Evolutionary conservation across 2,797 vertebrate species (phyloP), one percentile per base, ranked within the genome.

Genomic region (Telmatherina bonti): DNA sequence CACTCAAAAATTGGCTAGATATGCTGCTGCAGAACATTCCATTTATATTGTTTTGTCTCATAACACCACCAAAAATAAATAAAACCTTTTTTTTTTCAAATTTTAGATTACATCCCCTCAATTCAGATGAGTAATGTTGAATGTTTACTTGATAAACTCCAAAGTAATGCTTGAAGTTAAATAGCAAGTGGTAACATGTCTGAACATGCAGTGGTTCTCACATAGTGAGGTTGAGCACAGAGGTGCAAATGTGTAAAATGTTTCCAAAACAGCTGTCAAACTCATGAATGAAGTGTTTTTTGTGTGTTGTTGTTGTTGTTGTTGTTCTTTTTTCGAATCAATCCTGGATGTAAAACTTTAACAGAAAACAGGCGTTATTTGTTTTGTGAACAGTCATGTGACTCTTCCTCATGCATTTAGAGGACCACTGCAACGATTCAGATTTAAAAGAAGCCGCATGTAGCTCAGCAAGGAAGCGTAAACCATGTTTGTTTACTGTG

Each of bases 401-500:
- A 51, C 0, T 51, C 8, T 24, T 1, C 66, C 26, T 58, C 33
- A n/a, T 63, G 78, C 56, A 55, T 38, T 63, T 62, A 66, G 74
- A 70, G 53, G 81, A 64, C 76, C 73, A 52, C 57, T 43, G 57
- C 3, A 62, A n/a, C 1, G 18, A 18, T 29, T 24, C 29, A 5
- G 8, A 31, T 52, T 20, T 52, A 15, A 7, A 68, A 62, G 3
- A 41, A 52, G 70, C 31, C 33, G n/a, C 22, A n/a, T 36, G 3
- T 41, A 27, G 47, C 78, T 73, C 64, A 72, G 68, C 67, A 89
- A 74, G 85, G 38, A 87, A 67, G 62, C 77, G 66, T 49, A 24
- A 62, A 75, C 60, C 12, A 15, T 81, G 58, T 83, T 26, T 59
- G 58, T 88, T 81, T 75, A 89, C 60, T 88, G 81, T 89, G 88